Evolutionary conservation across 2,797 vertebrate species (phyloP).

Genomic region (Sebastes reedi): DNA sequence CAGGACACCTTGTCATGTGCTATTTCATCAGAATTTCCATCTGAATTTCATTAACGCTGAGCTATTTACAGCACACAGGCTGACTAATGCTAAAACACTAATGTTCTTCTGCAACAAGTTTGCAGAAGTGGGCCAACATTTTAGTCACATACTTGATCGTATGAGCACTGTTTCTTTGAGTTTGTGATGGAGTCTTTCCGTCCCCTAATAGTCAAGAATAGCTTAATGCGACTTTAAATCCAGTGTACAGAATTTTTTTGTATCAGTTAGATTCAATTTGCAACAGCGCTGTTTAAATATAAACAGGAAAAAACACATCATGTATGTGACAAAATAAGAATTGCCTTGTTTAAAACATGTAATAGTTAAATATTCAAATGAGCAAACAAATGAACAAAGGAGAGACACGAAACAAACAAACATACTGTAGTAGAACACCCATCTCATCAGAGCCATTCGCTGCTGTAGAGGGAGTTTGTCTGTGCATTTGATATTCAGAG

Average conservation of each 20-base stretch:
- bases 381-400: not conserved
- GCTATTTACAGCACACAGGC: not conserved
- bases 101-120: not conserved
- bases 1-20: no score
- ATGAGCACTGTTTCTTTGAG: not conserved
- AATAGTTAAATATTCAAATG: not conserved
- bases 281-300: not conserved
- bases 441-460: not conserved
- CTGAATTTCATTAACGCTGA: not conserved
- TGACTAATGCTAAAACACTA: not conserved
- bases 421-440: not conserved
- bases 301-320: not conserved
- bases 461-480: not conserved
- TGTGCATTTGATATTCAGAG: not conserved
- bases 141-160: not conserved
- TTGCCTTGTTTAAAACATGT: not conserved
- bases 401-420: not conserved
- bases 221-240: no score
- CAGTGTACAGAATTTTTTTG: no score
- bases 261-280: not conserved
- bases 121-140: not conserved
- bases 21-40: no score
- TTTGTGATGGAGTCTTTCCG: not conserved
- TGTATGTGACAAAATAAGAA: not conserved
- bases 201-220: not conserved